Percentiles rank a stretch among this genome's conserved stretches.
phyloP scores from a whole-genome alignment of 1,140 invertebrate genomes.

The Drosophila obscura region DNA sequence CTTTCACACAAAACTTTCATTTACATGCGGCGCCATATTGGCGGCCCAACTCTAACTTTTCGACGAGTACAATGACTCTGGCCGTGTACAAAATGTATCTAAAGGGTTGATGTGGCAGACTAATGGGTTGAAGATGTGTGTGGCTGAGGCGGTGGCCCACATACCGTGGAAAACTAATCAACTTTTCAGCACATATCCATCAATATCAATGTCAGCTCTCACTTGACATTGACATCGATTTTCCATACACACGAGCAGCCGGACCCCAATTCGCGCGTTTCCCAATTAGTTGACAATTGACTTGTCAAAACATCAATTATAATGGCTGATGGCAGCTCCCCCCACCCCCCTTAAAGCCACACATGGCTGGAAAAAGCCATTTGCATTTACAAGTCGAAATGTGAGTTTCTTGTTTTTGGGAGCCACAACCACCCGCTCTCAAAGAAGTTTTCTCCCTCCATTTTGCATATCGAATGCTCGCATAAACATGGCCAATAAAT shows the following conservation, averaged over 20 bases:
- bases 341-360: background rate
- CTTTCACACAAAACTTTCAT: constrained; percentile 23
- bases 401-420: constrained; percentile 50
- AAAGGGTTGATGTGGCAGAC: background rate
- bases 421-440: background rate
- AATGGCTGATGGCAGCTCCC: constrained; percentile 43
- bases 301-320: constrained; percentile 77
- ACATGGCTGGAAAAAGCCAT: constrained; percentile 39
- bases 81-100: background rate
- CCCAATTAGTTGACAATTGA: constrained; percentile 76
- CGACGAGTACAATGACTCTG: background rate
- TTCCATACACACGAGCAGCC: background rate
- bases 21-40: constrained; percentile 27
- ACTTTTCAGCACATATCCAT: background rate
- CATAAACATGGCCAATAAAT: constrained; percentile 63
- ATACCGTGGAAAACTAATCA: constrained; percentile 16
- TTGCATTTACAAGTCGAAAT: constrained; percentile 65
- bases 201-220: constrained; percentile 21
- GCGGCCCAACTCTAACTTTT: constrained; percentile 14
- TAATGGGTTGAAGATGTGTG: background rate
- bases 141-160: background rate
- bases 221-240: constrained; percentile 30
- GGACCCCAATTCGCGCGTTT: constrained; percentile 4
- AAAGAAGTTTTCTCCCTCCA: background rate
- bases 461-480: constrained; percentile 56